Base-by-base conservation (phyloP, 1,140 invertebrate genomes). In the Philopotamus ludificatus region DNA sequence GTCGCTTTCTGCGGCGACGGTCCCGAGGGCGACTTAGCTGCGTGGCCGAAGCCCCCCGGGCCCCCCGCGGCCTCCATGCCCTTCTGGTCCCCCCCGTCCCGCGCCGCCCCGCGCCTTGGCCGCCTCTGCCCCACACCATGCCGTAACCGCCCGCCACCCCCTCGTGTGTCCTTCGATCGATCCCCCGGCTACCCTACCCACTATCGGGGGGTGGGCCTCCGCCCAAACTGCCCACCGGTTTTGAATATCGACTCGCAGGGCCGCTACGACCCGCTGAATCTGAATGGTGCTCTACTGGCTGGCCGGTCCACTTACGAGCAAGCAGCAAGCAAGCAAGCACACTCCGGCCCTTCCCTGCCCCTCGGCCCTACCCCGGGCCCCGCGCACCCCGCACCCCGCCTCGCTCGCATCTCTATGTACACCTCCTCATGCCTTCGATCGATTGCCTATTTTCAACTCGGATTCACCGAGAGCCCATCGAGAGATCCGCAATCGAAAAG, bases 101-200 rank as follows among this genome's bases (percentile, higher is more conserved):
- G 12, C 7, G 4, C 21, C 34, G 8, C 8, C 34, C 34, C 34
- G 8, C 34, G 16, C 34, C 45, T 42, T 20, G 23, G 47, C 41
- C 50, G 22, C 16, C 26, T 18, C 45, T 34, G 54, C 28, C 26
- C 15, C 18, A 3, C 54, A 21, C 42, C 42, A n/a, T n/a, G n/a
- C n/a, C n/a, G n/a, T n/a, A n/a, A n/a, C 42, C 28, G 23, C 39
- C 25, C 22, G 47, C 42, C n/a, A n/a, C n/a, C n/a, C n/a, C n/a
- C n/a, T n/a, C 64, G 58, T 50, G 58, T 67, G 65, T 60, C 58
- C 58, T 67, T 67, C 66, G 66, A 67, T 67, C 66, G 66, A 67
- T 67, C 66, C 59, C 60, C 60, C 28, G 21, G 26, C 53, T 26
- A 23, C 64, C 25, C 44, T 44, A 55, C 61, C 65, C 60, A 67